Base-by-base conservation (phyloP, 2,888 invertebrate species). In the Homarus gammarus region DNA sequence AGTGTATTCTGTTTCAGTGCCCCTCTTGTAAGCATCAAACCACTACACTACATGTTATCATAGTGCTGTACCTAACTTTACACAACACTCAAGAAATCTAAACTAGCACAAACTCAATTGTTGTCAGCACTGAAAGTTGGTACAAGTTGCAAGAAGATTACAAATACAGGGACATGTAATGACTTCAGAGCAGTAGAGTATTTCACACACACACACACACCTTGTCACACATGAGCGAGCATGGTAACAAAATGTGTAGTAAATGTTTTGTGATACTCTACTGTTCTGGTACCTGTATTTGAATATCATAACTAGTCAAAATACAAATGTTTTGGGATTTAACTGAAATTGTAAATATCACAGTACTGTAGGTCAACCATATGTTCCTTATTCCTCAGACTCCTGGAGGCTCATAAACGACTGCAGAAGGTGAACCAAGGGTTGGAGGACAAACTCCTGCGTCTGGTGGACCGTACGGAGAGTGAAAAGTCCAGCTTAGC, bases 371-470 rank as follows among this genome's bases (percentile, higher is more conserved):
- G n/a, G n/a, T n/a, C n/a, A n/a, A n/a, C n/a, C n/a, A n/a, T n/a
- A n/a, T n/a, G n/a, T 27, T 31, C 27, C 38, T 40, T 51, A 18
- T 22, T 22, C 72, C 49, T 8, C 93, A 97, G 98, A 93, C 95
- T 99, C 92, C 96, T 97, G 94, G 98, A 99, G 93, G 98, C 98
- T 86, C 98, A 99, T 93, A 97, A 97, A 94, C 96, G 98, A 93
- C 96, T 99, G 89, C 98, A 98, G 94, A 97, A 97, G 94, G 96
- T 99, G 70, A 99, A 99, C 94, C 98, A 98, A 95, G 97, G 96
- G 93, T 95, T 99, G 93, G 99, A 99, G 95, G 99, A 99, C 94
- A 99, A 98, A 94, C 94, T 99, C 91, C 94, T 99, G 91, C 97
- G 97, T 94, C 95, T 98, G 94, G 98, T 98, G 8, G 98, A 98